Conservation (phyloP, 2,888 invertebrate genomes). For the Altica lythri region DNA sequence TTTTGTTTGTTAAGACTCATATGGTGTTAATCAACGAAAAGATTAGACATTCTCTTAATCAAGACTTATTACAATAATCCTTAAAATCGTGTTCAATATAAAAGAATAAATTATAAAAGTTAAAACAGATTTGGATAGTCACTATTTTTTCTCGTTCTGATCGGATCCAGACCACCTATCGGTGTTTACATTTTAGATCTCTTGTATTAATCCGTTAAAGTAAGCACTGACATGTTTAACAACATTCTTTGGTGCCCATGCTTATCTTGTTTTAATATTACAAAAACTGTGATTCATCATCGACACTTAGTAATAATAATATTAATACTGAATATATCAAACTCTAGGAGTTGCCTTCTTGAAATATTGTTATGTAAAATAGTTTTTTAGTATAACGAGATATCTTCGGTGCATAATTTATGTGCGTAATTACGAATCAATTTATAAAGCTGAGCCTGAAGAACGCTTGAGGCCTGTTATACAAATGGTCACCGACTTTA, state of each 20-base stretch:
- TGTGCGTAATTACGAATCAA: conserved; percentile 44
- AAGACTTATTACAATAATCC: too few relatives aligned
- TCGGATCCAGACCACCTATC: conserved; percentile 21
- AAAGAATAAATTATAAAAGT: too few relatives aligned
- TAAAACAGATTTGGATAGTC: too few relatives aligned
- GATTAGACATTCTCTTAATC: too few relatives aligned
- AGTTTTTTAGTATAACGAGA: conserved; percentile 34
- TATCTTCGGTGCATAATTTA: conserved; percentile 41
- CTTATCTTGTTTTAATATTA: conserved; percentile 22
- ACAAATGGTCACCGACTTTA: conserved; percentile 41
- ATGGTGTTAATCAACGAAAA: too few relatives aligned
- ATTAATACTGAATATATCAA: conserved; percentile 36
- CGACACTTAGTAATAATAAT: conserved; percentile 30
- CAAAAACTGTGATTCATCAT: conserved; percentile 29
- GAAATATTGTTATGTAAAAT: conserved; percentile 35
- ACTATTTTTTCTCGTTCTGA: too few relatives aligned
- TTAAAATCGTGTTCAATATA: too few relatives aligned
- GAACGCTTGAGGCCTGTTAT: conserved; percentile 35
- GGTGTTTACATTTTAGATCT: conserved; percentile 22
- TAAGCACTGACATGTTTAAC: conserved; percentile 29
- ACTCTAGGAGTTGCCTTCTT: conserved; percentile 23
- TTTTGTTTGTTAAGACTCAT: too few relatives aligned
- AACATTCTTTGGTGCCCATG: conserved; percentile 23
- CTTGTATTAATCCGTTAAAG: conserved; percentile 24
- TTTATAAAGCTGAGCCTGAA: conserved; percentile 39